These are phyloP conservation scores for Cydia strobilella DNA, from an alignment of 1,140 invertebrate species.

Conservation along the genomic window DNA sequence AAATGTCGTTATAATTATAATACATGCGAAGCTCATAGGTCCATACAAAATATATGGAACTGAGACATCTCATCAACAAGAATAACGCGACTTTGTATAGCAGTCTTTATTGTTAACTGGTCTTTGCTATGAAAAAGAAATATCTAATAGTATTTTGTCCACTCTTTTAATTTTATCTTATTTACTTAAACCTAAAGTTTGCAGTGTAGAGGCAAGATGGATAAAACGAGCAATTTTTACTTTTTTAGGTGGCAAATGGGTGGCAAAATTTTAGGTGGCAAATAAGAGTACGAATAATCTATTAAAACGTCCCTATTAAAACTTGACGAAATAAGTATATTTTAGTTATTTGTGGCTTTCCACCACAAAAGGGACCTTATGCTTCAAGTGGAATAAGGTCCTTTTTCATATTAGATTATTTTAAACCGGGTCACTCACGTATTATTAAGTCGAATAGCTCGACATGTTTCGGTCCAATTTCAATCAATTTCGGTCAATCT, in stretches of 20 bases:
- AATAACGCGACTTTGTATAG: not conserved
- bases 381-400: too few relatives aligned
- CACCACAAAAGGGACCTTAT: too few relatives aligned
- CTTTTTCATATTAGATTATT: too few relatives aligned
- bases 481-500: too few relatives aligned
- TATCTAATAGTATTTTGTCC: not conserved
- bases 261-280: too few relatives aligned
- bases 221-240: not conserved
- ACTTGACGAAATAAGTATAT: too few relatives aligned
- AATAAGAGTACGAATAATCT: constrained; percentile 1
- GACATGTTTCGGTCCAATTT: too few relatives aligned
- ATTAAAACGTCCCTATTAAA: too few relatives aligned
- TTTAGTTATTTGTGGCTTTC: too few relatives aligned
- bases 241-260: not conserved
- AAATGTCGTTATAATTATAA: not conserved
- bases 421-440: too few relatives aligned
- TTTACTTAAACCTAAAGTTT: not conserved
- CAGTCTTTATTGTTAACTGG: not conserved
- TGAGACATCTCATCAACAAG: not conserved
- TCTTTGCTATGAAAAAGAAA: not conserved
- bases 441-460: too few relatives aligned
- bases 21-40: not conserved
- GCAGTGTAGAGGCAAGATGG: not conserved
- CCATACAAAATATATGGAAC: not conserved
- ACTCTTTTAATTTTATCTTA: constrained; percentile 8